Conservation (phyloP, 2,113 vertebrate species). For the Myrmecobius fasciatus region DNA sequence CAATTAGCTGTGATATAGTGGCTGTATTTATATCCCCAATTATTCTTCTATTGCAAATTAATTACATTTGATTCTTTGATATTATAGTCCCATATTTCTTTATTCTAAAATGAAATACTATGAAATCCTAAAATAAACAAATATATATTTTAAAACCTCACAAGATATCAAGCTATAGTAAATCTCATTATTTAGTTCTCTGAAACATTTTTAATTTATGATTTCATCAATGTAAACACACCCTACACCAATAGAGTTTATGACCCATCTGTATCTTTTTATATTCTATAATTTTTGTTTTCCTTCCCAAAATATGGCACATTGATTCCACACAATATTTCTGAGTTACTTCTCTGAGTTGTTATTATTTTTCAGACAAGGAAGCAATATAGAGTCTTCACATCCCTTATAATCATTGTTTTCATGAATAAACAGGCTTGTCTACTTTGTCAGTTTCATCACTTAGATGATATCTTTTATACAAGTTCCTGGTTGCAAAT, state of each 20-base stretch:
- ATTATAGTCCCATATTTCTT: not conserved
- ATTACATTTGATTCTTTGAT: not conserved
- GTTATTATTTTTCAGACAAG: not conserved
- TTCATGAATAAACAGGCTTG: not conserved
- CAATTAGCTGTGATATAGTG: not conserved
- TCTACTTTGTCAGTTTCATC: not conserved
- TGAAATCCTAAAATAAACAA: not conserved
- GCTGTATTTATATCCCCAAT: not conserved
- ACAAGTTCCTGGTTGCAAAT: not conserved
- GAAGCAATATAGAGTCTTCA: not conserved
- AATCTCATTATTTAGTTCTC: not conserved
- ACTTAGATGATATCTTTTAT: not conserved
- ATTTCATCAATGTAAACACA: not conserved
- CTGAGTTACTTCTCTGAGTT: not conserved
- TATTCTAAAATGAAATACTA: not conserved
- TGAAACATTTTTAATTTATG: not conserved
- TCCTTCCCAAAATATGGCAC: not conserved
- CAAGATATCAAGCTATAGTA: not conserved
- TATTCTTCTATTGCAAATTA: not conserved
- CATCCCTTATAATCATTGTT: not conserved
- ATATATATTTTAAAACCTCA: not conserved
- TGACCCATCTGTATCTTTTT: not conserved
- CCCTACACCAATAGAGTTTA: not conserved
- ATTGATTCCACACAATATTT: not conserved
- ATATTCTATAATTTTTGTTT: not conserved